phyloP scores from a whole-genome alignment of 30 jellyfish, hydroid and myxozoan species.

The Aurelia aurita region DNA sequence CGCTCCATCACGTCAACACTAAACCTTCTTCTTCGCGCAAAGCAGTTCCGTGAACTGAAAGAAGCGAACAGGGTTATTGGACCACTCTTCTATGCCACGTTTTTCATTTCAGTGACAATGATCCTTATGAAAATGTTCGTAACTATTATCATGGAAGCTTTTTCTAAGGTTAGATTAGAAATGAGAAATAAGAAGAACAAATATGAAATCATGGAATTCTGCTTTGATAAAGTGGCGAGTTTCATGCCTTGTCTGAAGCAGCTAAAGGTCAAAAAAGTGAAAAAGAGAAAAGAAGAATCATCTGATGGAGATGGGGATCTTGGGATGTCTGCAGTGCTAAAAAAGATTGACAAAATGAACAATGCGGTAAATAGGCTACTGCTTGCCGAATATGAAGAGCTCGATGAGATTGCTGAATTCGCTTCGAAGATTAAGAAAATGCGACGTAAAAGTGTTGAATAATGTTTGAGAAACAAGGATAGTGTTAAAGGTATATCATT shows the following conservation, averaged over 20 bases:
- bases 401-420: constrained; percentile 2
- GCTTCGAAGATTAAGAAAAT: neutral
- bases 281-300: neutral
- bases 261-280: neutral
- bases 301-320: no score
- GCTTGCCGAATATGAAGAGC: constrained; percentile 32
- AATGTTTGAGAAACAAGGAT: no score
- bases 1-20: constrained; percentile 52
- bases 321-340: constrained; percentile 7
- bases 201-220: constrained; percentile 72
- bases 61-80: constrained; percentile 65
- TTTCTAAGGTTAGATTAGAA: constrained; percentile 44
- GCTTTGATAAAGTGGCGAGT: constrained; percentile 3
- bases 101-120: constrained; percentile 44
- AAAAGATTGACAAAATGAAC: constrained; percentile 33
- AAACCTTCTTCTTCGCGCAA: constrained; percentile 71
- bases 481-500: no score
- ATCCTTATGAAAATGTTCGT: constrained; percentile 76
- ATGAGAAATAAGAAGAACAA: constrained; percentile 55
- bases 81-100: constrained; percentile 62
- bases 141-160: constrained; percentile 77
- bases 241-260: constrained; percentile 51
- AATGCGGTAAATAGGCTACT: constrained; percentile 4
- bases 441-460: no score
- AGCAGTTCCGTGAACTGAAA: constrained; percentile 11